These are phyloP conservation scores for Semaprochilodus insignis DNA, from an alignment of 2,797 vertebrate species.

Conservation along the genomic window DNA sequence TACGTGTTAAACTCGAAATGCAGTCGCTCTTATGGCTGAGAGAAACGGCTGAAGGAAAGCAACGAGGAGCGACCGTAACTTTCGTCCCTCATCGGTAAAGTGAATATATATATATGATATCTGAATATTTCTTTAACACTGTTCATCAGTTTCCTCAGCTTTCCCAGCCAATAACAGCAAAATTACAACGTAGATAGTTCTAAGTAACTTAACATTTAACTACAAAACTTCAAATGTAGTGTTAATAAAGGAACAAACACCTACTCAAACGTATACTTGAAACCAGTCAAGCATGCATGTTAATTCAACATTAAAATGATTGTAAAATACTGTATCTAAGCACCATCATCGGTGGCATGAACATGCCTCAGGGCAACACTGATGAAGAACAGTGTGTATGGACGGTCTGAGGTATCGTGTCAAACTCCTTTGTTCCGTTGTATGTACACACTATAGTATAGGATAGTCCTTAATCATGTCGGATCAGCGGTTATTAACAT, in stretches of 20 bases:
- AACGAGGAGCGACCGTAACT: conserved; percentile 21
- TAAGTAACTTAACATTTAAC: conserved; percentile 13
- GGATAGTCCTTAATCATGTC: not conserved
- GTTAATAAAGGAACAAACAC: conserved; percentile 74
- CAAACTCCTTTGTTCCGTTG: not conserved
- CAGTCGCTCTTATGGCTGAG: not conserved
- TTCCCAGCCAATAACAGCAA: conserved; percentile 32
- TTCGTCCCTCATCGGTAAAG: not conserved
- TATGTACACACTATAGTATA: not conserved
- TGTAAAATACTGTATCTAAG: conserved; percentile 50
- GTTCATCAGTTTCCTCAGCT: conserved; percentile 3
- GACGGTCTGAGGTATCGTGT: not conserved
- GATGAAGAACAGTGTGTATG: conserved; percentile 5
- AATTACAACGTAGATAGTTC: conserved; percentile 34
- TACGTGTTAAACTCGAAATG: not conserved
- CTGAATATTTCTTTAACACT: conserved; percentile 12
- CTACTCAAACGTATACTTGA: conserved; percentile 83
- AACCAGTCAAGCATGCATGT: conserved; percentile 93
- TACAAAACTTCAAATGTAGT: conserved; percentile 66
- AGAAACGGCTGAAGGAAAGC: not conserved
- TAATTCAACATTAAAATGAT: conserved; percentile 40
- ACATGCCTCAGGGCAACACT: conserved; percentile 41
- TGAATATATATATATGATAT: not conserved
- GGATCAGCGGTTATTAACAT: not conserved
- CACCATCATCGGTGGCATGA: conserved; percentile 39